Evolutionary conservation across 2,113 vertebrate genomes (phyloP), one percentile per base, ranked within the genome.

Genomic region (Cephalopterus ornatus): DNA sequence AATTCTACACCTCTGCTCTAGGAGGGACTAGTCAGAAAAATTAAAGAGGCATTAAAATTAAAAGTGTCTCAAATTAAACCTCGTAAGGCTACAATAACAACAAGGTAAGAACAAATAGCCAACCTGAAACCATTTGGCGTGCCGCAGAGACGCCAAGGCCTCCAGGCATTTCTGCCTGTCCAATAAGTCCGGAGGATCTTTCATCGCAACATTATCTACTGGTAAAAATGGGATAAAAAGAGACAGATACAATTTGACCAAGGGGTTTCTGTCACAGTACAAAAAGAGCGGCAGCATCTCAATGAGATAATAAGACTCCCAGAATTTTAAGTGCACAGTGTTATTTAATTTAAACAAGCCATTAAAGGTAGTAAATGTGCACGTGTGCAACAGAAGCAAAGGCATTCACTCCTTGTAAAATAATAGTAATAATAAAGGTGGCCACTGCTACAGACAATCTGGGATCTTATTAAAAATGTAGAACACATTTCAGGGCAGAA

Each of bases 61-160:
- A 85, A 96, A 92, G 79, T 89, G 32, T 95, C 96, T 93, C 85
- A 97, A 97, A 97, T 95, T 88, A 97, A 97, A 97, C 96, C 97
- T 98, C 96, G 81, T 95, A 98, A 98, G 98, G 98, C 98, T 99
- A 99, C 98, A 98, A 97, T 97, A 98, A 99, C 98, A 99, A 98
- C 98, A 98, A 99, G 97, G 97, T 97, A 99, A 98, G 98, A 98
- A 99, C 98, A 98, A 98, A 99, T 97, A 98, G 99, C 99, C 98
- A 99, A 99, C 99, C 99, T 99, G 99, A 98, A 99, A 99, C 99
- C 99, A 99, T 98, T 99, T 99, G 98, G 99, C 99, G 99, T 99
- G 99, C 98, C 99, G 99, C 98, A 99, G 99, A 98, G 99, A 99
- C 98, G 99, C 99, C 99, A 99, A 99, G 98, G 99, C 99, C 95